These are phyloP conservation scores for Coptodon rendalli DNA, from an alignment of 2,113 vertebrate species.

Conservation along the genomic window DNA sequence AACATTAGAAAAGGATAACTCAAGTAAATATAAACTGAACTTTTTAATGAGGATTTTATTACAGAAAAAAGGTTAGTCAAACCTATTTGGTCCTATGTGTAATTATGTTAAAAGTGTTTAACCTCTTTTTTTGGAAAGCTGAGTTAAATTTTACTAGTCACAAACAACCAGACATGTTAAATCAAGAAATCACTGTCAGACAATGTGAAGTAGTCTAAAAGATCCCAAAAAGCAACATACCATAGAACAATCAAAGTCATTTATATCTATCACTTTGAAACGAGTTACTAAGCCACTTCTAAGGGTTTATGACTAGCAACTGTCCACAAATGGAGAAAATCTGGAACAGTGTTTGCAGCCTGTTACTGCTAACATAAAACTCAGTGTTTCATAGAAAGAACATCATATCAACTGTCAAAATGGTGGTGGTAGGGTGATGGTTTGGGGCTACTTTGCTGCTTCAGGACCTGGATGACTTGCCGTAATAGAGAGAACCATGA, in stretches of 20 bases:
- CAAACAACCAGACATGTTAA: background rate
- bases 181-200: background rate
- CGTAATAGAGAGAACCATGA: background rate
- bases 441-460: background rate
- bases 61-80: background rate
- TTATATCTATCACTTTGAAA: background rate
- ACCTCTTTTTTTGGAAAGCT: background rate
- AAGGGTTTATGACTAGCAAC: background rate
- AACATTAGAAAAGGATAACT: background rate
- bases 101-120: background rate
- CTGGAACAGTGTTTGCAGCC: background rate
- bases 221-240: background rate
- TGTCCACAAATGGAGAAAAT: background rate
- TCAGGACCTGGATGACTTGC: background rate
- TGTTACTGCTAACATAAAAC: background rate
- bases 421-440: background rate
- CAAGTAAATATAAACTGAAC: background rate
- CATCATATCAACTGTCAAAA: background rate
- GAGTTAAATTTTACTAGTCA: background rate
- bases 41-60: background rate
- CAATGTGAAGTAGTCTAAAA: background rate
- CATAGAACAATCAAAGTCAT: background rate
- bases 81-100: background rate
- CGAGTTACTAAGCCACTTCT: background rate
- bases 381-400: background rate